Base-by-base conservation (phyloP, 2,888 invertebrate species). In the Euphydryas editha region DNA sequence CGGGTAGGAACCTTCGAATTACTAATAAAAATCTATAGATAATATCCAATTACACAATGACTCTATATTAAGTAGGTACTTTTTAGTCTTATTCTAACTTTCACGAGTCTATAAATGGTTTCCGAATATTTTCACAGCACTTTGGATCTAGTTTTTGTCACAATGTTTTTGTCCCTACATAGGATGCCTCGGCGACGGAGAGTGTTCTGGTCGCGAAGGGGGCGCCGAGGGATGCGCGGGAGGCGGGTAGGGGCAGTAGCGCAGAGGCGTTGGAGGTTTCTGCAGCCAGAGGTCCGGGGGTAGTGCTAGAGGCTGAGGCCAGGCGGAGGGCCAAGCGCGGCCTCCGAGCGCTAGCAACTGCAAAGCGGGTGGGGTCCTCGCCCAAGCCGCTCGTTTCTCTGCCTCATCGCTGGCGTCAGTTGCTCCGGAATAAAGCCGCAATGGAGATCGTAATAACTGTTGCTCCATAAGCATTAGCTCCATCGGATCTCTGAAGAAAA, bases 281-380 rank as follows among this genome's bases (percentile, higher is more conserved):
- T 98, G 98, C 95, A 98, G 96, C 94, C 98, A 98, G 11, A 98
- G 96, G 82, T 98, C 98, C 70, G 97, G 98, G 76, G 97, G 97
- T 60, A 97, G 92, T 39, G 96, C 92, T 78, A 97, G 96, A 0
- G 97, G 97, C 85, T 97, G 98, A 79, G 97, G 97, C 83, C 81
- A 97, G 83, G 97, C 97, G 4, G 76, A 59, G 81, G 97, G 97
- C 75, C 97, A 98, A 80, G 96, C 96, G 72, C 96, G 95, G 13
- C 95, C 95, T 68, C 95, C 95, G 49, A 95, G 90, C 68, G 85
- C 91, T 76, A 84, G 85, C 76, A 83, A 81, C 75, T 83, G 94
- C 77, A 84, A 79, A 72, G 86, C 93, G 51, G 87, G 91, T 0
- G 93, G 90, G 3, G 93, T 93, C 51, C 92, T 73, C 78, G 93